Evolutionary conservation across 37 sponge, comb jelly and placozoan species (phyloP).

Genomic region (Axinella damicornis): DNA sequence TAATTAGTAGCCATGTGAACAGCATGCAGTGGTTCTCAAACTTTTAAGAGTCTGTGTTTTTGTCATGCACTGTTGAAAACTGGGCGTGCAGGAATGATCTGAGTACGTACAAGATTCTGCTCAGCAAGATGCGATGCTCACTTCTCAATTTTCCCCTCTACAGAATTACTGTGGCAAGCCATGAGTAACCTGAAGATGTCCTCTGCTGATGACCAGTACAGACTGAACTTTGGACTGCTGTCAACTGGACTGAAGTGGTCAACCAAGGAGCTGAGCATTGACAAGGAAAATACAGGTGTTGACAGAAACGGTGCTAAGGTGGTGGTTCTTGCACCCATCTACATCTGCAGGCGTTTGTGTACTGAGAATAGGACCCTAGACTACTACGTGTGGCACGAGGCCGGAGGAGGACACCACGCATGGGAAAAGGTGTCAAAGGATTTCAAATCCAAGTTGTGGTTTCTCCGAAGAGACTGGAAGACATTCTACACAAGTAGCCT

Average conservation of each 20-base stretch:
- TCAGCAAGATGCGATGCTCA: too few relatives aligned
- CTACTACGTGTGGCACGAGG: constrained; percentile 9
- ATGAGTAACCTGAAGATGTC: constrained; percentile 5
- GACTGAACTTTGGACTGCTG: constrained; percentile 15
- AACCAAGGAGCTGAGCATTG: not conserved
- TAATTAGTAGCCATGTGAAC: too few relatives aligned
- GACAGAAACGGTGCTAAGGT: constrained; percentile 1
- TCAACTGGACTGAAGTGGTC: not conserved
- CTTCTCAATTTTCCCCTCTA: too few relatives aligned
- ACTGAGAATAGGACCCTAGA: not conserved
- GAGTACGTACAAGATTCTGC: too few relatives aligned
- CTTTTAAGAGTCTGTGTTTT: too few relatives aligned
- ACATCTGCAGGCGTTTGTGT: constrained; percentile 8
- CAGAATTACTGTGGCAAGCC: constrained; percentile 5
- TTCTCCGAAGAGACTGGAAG: constrained; percentile 6
- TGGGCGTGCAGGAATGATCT: too few relatives aligned
- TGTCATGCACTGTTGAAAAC: too few relatives aligned
- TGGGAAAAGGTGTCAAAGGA: not conserved
- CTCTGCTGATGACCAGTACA: constrained; percentile 11
- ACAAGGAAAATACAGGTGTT: constrained; percentile 1
- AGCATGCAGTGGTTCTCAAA: too few relatives aligned
- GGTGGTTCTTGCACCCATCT: constrained; percentile 8
- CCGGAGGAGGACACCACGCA: constrained; percentile 11
- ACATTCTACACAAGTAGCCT: not conserved
- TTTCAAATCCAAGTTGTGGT: not conserved